Percentiles rank a stretch among this genome's conserved stretches.
phyloP scores from a whole-genome alignment of 35 echinoderm and acorn worm species.

The Apostichopus californicus region DNA sequence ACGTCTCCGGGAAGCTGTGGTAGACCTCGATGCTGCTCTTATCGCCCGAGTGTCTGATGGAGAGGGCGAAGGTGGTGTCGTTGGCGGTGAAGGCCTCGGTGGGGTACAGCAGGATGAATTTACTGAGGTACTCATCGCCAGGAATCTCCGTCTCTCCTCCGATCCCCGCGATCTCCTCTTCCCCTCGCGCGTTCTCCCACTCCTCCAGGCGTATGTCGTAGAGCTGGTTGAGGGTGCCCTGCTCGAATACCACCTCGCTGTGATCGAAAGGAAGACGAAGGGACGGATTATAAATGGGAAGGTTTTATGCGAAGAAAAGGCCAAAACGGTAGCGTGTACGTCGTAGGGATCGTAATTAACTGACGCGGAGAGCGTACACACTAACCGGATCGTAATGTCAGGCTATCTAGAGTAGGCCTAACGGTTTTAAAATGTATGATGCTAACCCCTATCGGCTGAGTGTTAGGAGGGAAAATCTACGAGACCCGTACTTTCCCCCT shows the following conservation, averaged over 20 bases:
- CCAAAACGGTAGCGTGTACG: no score
- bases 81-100: constrained; percentile 65
- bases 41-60: constrained; percentile 54
- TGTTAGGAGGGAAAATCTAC: no score
- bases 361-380: no score
- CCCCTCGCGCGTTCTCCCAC: constrained; percentile 70
- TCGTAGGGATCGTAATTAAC: no score
- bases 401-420: no score
- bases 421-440: no score
- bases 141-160: constrained; percentile 62
- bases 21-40: constrained; percentile 60
- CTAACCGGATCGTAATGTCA: no score
- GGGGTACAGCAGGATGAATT: constrained; percentile 77
- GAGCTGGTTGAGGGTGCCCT: constrained; percentile 76
- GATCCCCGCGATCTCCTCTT: constrained; percentile 37
- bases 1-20: constrained; percentile 71
- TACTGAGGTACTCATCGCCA: constrained; percentile 72
- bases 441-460: no score
- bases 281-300: neutral
- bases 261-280: neutral
- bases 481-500: no score
- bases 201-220: constrained; percentile 83
- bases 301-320: neutral
- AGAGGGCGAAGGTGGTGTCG: constrained; percentile 60
- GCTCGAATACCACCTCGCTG: constrained; percentile 71